These are phyloP conservation scores for Caenorhabditis elegans DNA, from an alignment of 1,140 invertebrate genomes.

Conservation along the genomic window WBcel235 BX284603.4:8221001-8221500, in stretches of 20 bases:
- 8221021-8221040: too few species aligned
- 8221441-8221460: background rate
- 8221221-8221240: slow-evolving; percentile 20
- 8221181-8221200: background rate
- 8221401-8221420: too few species aligned
- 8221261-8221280: background rate
- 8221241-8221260: slow-evolving; percentile 21
- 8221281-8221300: background rate
- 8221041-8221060: too few species aligned
- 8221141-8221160: background rate
- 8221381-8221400: too few species aligned
- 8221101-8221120: background rate
- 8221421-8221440: background rate
- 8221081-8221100: too few species aligned
- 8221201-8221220: background rate
- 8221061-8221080: too few species aligned
- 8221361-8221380: background rate
- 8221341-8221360: background rate
- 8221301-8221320: background rate
- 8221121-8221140: background rate
- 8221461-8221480: background rate
- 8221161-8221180: slow-evolving; percentile 23
- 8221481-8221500: too few species aligned
- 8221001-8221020: too few species aligned
- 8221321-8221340: background rate